phyloP scores from a whole-genome alignment of 2,888 invertebrate species.

The Nephrotoma appendiculata region DNA sequence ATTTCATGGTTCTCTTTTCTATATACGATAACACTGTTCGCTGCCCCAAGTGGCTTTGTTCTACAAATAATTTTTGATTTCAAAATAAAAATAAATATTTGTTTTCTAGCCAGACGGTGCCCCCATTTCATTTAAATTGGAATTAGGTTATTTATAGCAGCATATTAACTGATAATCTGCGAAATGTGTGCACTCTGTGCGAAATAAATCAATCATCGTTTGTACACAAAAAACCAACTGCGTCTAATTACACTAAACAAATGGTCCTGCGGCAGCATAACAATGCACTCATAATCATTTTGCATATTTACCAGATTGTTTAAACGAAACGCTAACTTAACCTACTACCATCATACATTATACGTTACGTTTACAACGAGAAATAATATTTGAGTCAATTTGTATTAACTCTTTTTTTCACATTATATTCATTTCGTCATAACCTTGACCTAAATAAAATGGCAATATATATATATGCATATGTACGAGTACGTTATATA shows the following conservation, averaged over 20 bases:
- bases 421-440: neutral
- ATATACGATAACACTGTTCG: no score
- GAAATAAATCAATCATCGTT: neutral
- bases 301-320: neutral
- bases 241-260: neutral
- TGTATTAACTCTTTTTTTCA: no score
- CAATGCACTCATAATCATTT: neutral
- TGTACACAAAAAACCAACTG: neutral
- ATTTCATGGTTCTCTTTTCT: neutral
- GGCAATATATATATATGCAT: neutral
- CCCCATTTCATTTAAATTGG: neutral
- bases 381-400: no score
- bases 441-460: neutral
- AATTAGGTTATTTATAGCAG: neutral
- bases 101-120: neutral
- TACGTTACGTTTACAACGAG: no score
- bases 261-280: neutral
- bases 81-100: neutral
- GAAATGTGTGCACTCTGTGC: neutral
- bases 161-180: neutral
- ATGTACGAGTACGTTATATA: neutral
- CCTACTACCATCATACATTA: neutral
- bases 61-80: neutral
- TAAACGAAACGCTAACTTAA: neutral
- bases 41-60: no score